A percentile compares a stretch with the other conserved stretches of the same genome.
phyloP scores from a whole-genome alignment of 2,113 vertebrate species.

The Camelus dromedarius region DNA sequence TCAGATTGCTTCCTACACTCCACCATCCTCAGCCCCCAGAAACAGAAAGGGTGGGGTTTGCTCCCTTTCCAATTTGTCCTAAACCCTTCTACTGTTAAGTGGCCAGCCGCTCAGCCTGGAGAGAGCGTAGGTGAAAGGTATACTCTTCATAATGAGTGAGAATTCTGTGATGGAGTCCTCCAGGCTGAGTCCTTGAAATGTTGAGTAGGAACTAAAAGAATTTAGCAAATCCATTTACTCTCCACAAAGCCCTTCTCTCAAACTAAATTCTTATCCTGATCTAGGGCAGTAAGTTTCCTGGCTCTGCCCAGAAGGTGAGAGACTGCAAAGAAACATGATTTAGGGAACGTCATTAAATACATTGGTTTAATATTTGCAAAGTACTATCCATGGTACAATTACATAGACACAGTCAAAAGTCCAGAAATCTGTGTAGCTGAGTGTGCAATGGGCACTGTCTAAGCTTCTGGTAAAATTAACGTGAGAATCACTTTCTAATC shows the following conservation, averaged over 20 bases:
- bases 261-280: conserved; percentile 11
- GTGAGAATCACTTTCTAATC: conserved; percentile 50
- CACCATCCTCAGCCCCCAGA: too few species aligned
- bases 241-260: not conserved
- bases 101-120: not conserved
- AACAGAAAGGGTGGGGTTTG: not conserved
- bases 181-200: not conserved
- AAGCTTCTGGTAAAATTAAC: conserved; percentile 31
- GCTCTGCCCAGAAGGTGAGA: conserved; percentile 21
- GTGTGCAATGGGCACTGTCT: not conserved
- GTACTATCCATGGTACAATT: not conserved
- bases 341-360: not conserved
- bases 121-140: not conserved
- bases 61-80: not conserved
- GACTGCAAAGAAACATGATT: conserved; percentile 43
- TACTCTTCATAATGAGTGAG: not conserved
- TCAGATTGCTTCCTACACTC: not conserved
- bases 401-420: not conserved
- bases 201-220: conserved; percentile 51
- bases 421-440: conserved; percentile 1
- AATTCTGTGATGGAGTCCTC: not conserved
- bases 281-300: conserved; percentile 38
- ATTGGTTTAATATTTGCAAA: conserved; percentile 58
- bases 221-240: conserved; percentile 37
- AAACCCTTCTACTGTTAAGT: not conserved